phyloP scores from a whole-genome alignment of 1,140 invertebrate genomes.

The Eurosta solidaginis region DNA sequence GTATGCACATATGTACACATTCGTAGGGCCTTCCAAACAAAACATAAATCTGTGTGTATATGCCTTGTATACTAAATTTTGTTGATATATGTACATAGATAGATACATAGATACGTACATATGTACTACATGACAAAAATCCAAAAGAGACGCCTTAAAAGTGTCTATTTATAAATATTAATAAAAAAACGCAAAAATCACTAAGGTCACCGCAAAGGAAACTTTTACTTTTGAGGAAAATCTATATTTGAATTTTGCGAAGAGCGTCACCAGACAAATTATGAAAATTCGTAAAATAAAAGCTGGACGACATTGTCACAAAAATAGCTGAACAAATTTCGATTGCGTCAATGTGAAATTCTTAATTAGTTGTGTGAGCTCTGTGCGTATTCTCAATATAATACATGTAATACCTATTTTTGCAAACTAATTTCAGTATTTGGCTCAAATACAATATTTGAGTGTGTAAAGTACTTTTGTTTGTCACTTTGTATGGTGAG shows the following conservation, averaged over 20 bases:
- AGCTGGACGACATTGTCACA: not conserved
- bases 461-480: not conserved
- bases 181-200: not conserved
- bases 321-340: not conserved
- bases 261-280: not conserved
- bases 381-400: not conserved
- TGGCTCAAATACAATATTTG: not conserved
- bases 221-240: not conserved
- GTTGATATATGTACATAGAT: not conserved
- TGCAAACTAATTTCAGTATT: not conserved
- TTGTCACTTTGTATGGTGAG: slow-evolving; percentile 48
- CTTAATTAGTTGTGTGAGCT: not conserved
- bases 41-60: no score
- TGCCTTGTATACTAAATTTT: no score
- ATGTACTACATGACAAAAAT: no score
- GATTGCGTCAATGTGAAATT: not conserved
- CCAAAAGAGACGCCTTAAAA: not conserved
- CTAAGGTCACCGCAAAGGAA: not conserved
- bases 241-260: not conserved
- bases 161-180: not conserved
- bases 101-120: not conserved
- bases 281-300: not conserved
- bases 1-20: no score
- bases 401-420: no score
- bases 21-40: no score